phyloP scores from a whole-genome alignment of 1,140 invertebrate genomes.

The Aphelenchoides besseyi region DNA sequence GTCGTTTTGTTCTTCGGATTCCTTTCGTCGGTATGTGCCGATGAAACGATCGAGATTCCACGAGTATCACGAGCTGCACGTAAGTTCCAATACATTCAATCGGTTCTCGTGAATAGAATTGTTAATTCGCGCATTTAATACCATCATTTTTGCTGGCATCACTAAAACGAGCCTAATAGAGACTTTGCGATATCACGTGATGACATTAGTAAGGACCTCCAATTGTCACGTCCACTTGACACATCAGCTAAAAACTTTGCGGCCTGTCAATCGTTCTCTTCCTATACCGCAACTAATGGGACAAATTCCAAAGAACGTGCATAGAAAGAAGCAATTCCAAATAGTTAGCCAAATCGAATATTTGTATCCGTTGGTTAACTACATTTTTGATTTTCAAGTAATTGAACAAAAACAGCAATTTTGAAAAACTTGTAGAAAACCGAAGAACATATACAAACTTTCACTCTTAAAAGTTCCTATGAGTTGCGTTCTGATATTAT shows the following conservation, averaged over 20 bases:
- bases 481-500: too few relatives aligned
- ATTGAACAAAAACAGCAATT: not conserved
- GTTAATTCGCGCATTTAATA: not conserved
- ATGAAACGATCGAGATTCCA: not conserved
- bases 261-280: too few relatives aligned
- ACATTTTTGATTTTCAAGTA: not conserved
- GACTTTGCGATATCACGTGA: not conserved
- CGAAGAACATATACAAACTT: not conserved
- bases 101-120: not conserved
- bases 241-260: not conserved
- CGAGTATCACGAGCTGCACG: not conserved
- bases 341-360: not conserved
- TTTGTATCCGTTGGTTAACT: not conserved
- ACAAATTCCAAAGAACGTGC: too few relatives aligned
- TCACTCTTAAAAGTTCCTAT: too few relatives aligned
- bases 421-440: not conserved
- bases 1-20: slow-evolving; percentile 15
- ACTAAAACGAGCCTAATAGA: not conserved
- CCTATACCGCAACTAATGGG: too few relatives aligned
- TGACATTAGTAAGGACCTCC: not conserved
- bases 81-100: not conserved
- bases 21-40: not conserved
- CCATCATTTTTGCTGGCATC: not conserved
- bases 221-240: not conserved
- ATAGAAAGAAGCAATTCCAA: not conserved